phyloP scores from a whole-genome alignment of 2,113 vertebrate species.

The Edolisoma coerulescens region DNA sequence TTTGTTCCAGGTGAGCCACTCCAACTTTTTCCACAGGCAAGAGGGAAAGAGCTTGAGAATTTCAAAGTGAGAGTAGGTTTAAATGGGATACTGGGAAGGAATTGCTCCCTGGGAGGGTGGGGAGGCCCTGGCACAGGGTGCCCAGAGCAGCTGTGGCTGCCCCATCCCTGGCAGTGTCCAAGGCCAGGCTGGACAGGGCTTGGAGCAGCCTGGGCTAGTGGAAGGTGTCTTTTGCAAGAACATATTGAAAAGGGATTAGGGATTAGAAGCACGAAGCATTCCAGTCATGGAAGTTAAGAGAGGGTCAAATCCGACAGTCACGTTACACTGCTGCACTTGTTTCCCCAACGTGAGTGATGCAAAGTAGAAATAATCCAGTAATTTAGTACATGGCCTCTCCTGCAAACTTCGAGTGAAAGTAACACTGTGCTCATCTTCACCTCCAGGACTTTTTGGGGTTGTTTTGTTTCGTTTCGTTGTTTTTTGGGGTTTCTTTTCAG shows the following conservation, averaged over 20 bases:
- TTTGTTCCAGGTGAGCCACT: background rate
- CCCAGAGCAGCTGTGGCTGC: background rate
- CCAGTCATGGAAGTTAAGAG: background rate
- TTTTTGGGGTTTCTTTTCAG: background rate
- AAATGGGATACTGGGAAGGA: background rate
- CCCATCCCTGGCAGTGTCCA: background rate
- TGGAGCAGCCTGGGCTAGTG: background rate
- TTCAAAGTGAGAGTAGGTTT: background rate
- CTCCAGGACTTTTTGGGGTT: no score
- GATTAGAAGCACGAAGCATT: background rate
- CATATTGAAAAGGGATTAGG: rapidly evolving
- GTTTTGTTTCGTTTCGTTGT: no score
- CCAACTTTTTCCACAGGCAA: background rate
- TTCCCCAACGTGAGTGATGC: background rate
- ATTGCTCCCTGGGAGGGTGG: background rate
- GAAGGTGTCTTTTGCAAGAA: background rate
- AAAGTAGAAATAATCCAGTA: background rate
- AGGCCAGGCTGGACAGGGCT: background rate
- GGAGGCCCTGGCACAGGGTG: rapidly evolving
- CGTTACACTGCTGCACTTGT: background rate
- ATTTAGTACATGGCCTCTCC: background rate
- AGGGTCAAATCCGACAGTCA: background rate
- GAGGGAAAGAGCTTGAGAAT: background rate
- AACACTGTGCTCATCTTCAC: no score
- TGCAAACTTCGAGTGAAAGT: background rate